These are phyloP conservation scores for Parazoanthus darwini DNA, from an alignment of 92 coral and sea anemone species.

Conservation along the genomic window DNA sequence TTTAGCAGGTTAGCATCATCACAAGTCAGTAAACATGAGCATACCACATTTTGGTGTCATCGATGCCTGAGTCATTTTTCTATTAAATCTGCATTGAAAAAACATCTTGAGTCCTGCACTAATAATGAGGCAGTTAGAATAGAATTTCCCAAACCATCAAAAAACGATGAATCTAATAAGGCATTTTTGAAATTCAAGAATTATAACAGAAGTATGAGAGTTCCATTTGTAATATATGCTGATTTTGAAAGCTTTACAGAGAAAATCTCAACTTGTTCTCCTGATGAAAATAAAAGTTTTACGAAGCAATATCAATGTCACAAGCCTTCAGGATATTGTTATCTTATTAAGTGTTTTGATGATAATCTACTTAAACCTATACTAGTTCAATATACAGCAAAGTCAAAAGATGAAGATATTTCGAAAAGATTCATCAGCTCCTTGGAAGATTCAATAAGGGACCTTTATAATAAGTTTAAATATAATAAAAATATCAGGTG, in stretches of 20 bases:
- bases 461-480: not conserved
- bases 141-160: not conserved
- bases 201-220: not conserved
- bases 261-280: not conserved
- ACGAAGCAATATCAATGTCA: not conserved
- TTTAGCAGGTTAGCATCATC: not conserved
- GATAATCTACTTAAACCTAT: not conserved
- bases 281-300: not conserved
- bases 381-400: not conserved
- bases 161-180: not conserved
- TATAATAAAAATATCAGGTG: not conserved
- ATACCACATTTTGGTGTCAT: not conserved
- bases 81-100: not conserved
- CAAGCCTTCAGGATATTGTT: not conserved
- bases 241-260: not conserved
- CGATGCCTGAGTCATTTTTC: not conserved
- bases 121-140: not conserved
- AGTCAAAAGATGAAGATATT: constrained; percentile 1
- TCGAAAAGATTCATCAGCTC: not conserved
- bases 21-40: not conserved
- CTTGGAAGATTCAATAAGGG: not conserved
- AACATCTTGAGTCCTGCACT: not conserved
- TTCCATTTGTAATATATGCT: not conserved
- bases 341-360: not conserved
- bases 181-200: not conserved